These are phyloP conservation scores for Torymus texanus DNA, from an alignment of 2,888 invertebrate genomes.

Conservation along the genomic window DNA sequence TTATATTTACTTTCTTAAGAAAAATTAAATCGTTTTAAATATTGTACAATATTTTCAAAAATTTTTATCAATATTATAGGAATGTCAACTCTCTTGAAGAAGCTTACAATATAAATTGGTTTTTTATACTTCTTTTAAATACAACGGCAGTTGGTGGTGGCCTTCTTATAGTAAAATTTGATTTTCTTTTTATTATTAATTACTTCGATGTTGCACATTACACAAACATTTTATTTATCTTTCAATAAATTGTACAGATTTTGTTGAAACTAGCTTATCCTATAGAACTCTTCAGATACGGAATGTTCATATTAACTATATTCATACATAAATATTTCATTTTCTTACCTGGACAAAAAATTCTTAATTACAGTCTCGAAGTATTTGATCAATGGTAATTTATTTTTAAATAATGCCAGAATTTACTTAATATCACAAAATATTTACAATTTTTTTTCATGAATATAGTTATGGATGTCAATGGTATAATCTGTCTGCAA, in stretches of 20 bases:
- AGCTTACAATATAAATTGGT: slow-evolving; percentile 29
- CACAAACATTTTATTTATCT: no score
- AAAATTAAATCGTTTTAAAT: no score
- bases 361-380: slow-evolving; percentile 27
- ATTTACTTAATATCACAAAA: not conserved
- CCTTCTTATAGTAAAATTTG: slow-evolving; percentile 4
- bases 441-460: not conserved
- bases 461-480: slow-evolving; percentile 14
- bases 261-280: not conserved
- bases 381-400: slow-evolving; percentile 26
- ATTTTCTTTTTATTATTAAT: not conserved
- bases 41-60: not conserved
- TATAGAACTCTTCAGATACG: slow-evolving; percentile 22
- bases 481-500: slow-evolving; percentile 36
- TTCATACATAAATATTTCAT: slow-evolving; percentile 44
- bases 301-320: slow-evolving; percentile 12
- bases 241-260: slow-evolving; percentile 4
- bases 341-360: slow-evolving; percentile 46
- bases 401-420: not conserved
- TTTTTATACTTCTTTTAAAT: slow-evolving; percentile 33
- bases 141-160: slow-evolving; percentile 22
- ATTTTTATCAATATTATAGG: not conserved
- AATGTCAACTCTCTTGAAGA: slow-evolving; percentile 24
- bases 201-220: no score
- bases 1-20: no score